Base-by-base conservation (phyloP, 2,113 vertebrate genomes). In the Callaeas wilsoni region DNA sequence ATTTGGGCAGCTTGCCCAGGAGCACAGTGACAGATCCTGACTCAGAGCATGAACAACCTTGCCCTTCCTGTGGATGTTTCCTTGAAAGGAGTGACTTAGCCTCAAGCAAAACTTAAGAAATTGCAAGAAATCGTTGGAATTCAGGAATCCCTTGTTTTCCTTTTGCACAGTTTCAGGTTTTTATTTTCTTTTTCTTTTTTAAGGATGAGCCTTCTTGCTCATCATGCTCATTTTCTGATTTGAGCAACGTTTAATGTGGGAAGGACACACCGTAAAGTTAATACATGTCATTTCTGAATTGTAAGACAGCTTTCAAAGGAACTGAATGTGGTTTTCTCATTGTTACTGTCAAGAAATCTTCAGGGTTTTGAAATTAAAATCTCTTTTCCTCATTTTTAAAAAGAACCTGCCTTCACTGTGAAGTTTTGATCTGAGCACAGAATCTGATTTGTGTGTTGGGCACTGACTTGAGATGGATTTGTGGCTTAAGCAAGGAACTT, bases 61-160 rank as follows among this genome's bases (percentile, higher is more conserved):
- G 76, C 52, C 71, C 76, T 86, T 96, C 92, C 92, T 88, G 68
- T 67, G 64, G 68, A 50, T 55, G 52, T 80, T 94, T 91, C 84
- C 71, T 67, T 93, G 93, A 87, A 93, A 91, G 42, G 94, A 83
- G 22, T 70, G 63, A 88, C 44, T 85, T 91, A 39, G 47, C 82
- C 59, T 77, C 13, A 67, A 67, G 50, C 39, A 55, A 84, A 80
- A 84, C 5, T 25, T n/a, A n/a, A n/a, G 21, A 21, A 94, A 65
- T 13, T 62, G 29, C 59, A 56, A 90, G 35, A 81, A 78, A 77
- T 75, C 14, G 2, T 35, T 41, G 60, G 39, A 69, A 11, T 69
- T 84, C 35, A n/a, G 39, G 35, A 86, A 84, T 46, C 35, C 39
- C 30, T 78, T 62, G 30, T 37, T 84, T 91, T 83, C 20, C 33